Conservation (phyloP, 2,113 vertebrate genomes). For the Amia ocellicauda region DNA sequence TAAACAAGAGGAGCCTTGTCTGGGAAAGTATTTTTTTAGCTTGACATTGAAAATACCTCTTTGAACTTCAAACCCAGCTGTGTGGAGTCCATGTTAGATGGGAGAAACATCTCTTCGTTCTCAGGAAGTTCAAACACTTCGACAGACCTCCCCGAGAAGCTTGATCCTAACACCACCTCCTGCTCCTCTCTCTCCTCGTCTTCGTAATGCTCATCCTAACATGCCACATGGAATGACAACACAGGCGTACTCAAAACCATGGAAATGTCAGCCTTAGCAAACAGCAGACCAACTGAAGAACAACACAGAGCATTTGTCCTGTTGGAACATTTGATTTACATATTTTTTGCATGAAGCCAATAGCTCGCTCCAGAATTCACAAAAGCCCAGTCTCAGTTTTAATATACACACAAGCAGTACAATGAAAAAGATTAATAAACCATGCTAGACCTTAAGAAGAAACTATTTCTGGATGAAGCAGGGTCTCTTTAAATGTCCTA, state of each 20-base stretch:
- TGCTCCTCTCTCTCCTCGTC: slow-evolving; percentile 72
- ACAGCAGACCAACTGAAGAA: slow-evolving; percentile 7
- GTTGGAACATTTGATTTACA: no score
- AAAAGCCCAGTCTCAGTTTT: no score
- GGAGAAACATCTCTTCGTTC: slow-evolving; percentile 72
- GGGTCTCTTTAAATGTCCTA: no score
- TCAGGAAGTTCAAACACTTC: slow-evolving; percentile 84
- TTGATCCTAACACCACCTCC: slow-evolving; percentile 71
- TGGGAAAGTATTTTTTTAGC: neutral
- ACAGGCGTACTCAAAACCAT: slow-evolving; percentile 17
- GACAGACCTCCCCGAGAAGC: slow-evolving; percentile 66
- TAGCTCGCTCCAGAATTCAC: no score
- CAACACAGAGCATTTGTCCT: no score
- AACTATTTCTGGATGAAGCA: no score
- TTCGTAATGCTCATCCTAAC: slow-evolving; percentile 70
- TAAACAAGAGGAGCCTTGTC: no score
- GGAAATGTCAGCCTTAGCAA: slow-evolving; percentile 32
- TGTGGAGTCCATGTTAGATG: slow-evolving; percentile 77
- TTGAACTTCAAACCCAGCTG: slow-evolving; percentile 82
- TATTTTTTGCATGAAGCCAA: no score
- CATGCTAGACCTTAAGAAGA: no score
- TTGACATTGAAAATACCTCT: slow-evolving; percentile 65
- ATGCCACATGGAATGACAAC: slow-evolving; percentile 10
- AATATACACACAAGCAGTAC: no score
- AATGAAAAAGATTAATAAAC: no score